Base-by-base conservation (phyloP, 2,113 vertebrate species). In the Cephalopholis sonnerati region DNA sequence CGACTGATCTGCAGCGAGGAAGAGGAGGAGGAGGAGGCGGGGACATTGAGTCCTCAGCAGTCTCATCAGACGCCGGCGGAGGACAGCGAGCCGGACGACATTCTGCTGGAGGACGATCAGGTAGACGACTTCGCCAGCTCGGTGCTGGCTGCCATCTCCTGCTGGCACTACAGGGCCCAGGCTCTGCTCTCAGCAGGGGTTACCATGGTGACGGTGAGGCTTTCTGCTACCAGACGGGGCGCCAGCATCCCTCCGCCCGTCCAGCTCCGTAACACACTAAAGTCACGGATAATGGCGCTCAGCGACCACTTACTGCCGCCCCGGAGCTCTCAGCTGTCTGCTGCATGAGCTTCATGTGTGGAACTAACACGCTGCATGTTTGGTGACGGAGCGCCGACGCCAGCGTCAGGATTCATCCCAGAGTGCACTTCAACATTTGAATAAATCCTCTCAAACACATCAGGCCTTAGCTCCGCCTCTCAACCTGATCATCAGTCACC, bases 41-140 rank as follows among this genome's bases (percentile, higher is more conserved):
- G 87, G 22, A 71, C 12, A 13, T 39, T 74, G 57, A 50, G 59
- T 58, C 65, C 25, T 48, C 70, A 25, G 71, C 20, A 0, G 24
- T 41, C 61, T 51, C 58, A 27, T 29, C 51, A 16, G 65, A 32
- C 36, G 4, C 16, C 3, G 17, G 24, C 17, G 46, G 92, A 91
- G 48, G 94, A 93, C 77, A 93, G 94, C 64, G 94, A 96, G 69
- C 92, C 92, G 41, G 96, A 96, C 13, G 94, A 96, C 81, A 89
- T 94, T 69, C 86, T 96, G 85, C 91, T 94, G 84, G 95, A 95
- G 93, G 95, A 93, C 25, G 95, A 97, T 62, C 96, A 97, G 97
- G 97, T 97, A 96, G 95, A 95, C 1, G 96, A 97, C 92, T 97
- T 97, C 85, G 93, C 95, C 89, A 95, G 95, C 89, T 96, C 96